Conservation (phyloP, 2,888 invertebrate genomes). For the Toxonevra muliebris region DNA sequence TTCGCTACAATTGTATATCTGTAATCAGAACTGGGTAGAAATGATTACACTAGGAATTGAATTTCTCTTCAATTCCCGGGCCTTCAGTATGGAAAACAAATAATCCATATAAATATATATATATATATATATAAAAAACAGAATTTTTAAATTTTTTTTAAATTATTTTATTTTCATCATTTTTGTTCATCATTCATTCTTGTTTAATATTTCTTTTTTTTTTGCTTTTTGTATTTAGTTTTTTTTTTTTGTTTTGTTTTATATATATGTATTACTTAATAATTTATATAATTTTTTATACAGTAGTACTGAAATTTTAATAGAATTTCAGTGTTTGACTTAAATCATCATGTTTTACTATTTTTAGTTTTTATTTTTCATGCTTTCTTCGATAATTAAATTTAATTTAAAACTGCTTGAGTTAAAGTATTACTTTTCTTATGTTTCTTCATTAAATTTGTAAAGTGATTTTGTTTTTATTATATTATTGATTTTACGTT, state of each 20-base stretch:
- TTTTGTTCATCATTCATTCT: conserved; percentile 11
- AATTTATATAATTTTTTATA: not conserved
- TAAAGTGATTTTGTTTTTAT: too few species aligned
- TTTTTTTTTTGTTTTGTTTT: conserved; percentile 11
- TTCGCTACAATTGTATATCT: too few species aligned
- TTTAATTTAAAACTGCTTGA: conserved; percentile 14
- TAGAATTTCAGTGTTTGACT: conserved; percentile 15
- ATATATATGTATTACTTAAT: not conserved
- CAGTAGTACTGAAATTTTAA: conserved; percentile 8
- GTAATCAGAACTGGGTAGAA: too few species aligned
- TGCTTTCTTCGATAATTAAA: not conserved
- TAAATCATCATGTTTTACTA: not conserved
- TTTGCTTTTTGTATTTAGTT: conserved; percentile 17
- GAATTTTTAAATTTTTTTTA: conserved; percentile 23
- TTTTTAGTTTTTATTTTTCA: not conserved
- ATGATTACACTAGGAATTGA: too few species aligned
- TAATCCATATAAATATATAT: too few species aligned
- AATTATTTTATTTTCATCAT: not conserved
- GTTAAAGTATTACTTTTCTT: not conserved
- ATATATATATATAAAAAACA: conserved; percentile 14
- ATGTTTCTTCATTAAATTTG: too few species aligned
- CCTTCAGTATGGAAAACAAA: too few species aligned
- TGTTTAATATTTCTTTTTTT: conserved; percentile 13
- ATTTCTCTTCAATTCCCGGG: too few species aligned
- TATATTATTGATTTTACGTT: too few species aligned